phyloP scores from a whole-genome alignment of 2,113 vertebrate genomes.

The Amphilophus citrinellus region DNA sequence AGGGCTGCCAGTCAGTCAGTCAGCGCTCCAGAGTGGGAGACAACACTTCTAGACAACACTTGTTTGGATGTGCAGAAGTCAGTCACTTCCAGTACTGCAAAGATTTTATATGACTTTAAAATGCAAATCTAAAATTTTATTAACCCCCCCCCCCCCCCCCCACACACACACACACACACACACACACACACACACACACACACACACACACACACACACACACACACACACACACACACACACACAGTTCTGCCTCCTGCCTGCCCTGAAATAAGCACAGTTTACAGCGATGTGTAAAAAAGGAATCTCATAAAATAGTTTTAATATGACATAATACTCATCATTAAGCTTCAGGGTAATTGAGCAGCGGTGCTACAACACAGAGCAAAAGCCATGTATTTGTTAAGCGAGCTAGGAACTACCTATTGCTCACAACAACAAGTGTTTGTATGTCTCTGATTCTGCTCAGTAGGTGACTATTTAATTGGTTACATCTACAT shows the following conservation, averaged over 20 bases:
- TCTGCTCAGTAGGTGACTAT: background rate
- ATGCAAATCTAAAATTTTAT: background rate
- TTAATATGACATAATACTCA: no score
- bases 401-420: background rate
- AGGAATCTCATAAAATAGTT: background rate
- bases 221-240: no score
- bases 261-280: background rate
- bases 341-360: background rate
- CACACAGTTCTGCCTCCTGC: background rate
- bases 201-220: no score
- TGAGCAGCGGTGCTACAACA: background rate
- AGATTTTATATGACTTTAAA: background rate
- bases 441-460: background rate
- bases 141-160: background rate
- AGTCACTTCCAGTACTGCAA: background rate
- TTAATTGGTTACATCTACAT: background rate
- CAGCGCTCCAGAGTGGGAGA: background rate
- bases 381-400: background rate
- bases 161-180: background rate
- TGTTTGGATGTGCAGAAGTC: background rate
- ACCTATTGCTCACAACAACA: background rate
- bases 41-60: background rate
- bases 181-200: no score
- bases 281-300: rapidly evolving
- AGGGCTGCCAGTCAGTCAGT: background rate